Conservation (phyloP, 2,113 vertebrate species). For the Pterocles gutturalis region DNA sequence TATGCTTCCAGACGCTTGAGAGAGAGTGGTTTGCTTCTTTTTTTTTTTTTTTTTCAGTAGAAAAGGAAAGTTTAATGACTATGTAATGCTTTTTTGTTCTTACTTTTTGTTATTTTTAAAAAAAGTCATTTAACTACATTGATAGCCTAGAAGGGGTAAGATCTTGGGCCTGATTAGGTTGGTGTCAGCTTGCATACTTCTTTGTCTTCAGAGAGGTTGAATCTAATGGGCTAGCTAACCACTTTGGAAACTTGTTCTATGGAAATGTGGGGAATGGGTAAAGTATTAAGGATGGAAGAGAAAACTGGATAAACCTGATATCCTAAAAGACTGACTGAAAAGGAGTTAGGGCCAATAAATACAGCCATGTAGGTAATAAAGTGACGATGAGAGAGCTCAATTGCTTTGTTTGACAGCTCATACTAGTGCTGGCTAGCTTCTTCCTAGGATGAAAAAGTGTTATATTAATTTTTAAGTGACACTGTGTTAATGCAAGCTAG, state of each 20-base stretch:
- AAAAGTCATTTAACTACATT: not conserved
- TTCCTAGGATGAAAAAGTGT: not conserved
- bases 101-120: not conserved
- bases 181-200: not conserved
- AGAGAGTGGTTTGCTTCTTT: not conserved
- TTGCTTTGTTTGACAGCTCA: not conserved
- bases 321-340: not conserved
- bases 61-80: not conserved
- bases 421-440: not conserved
- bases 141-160: not conserved
- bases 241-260: not conserved
- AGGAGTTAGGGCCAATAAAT: not conserved
- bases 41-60: not conserved
- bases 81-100: accelerated
- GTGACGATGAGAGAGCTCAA: not conserved
- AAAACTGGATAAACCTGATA: not conserved
- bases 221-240: not conserved
- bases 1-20: not conserved
- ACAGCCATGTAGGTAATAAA: not conserved
- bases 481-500: not conserved
- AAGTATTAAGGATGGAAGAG: not conserved
- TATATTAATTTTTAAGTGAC: not conserved
- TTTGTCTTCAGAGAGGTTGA: not conserved
- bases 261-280: not conserved
- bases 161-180: not conserved